These are phyloP conservation scores for Babyrousa celebensis DNA, from an alignment of 2,797 vertebrate genomes.

Conservation along the genomic window DNA sequence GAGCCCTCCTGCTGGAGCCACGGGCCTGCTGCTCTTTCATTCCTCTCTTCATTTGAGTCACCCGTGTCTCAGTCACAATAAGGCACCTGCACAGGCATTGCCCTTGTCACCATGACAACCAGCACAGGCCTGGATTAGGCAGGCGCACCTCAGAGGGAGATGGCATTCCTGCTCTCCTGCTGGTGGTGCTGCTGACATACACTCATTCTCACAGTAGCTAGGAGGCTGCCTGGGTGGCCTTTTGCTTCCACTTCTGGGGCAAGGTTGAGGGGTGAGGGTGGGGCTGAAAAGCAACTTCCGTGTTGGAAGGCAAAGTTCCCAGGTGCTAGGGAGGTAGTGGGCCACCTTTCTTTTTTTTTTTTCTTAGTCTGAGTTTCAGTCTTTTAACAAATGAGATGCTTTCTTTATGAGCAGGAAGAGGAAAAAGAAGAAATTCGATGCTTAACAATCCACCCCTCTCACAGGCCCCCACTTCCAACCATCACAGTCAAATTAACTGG, in stretches of 20 bases:
- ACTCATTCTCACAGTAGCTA: neutral
- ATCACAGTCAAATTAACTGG: neutral
- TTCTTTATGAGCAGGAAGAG: neutral
- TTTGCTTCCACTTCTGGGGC: neutral
- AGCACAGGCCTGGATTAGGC: neutral
- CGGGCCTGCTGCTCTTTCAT: slow-evolving; percentile 63
- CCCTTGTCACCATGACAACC: slow-evolving; percentile 83
- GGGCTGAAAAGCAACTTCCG: neutral
- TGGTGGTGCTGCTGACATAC: slow-evolving; percentile 63
- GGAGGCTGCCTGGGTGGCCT: neutral
- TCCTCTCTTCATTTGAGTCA: slow-evolving; percentile 55
- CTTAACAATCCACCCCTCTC: neutral
- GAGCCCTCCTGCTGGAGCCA: slow-evolving; percentile 57
- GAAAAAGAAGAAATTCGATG: slow-evolving; percentile 8
- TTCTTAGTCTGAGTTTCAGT: neutral
- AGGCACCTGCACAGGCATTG: slow-evolving; percentile 62
- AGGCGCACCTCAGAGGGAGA: neutral
- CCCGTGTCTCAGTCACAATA: slow-evolving; percentile 52
- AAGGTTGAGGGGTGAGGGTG: accelerated
- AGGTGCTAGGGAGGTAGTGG: neutral
- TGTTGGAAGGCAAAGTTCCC: neutral
- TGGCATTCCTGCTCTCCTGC: neutral
- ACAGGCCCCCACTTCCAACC: neutral
- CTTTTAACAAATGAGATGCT: slow-evolving; percentile 5
- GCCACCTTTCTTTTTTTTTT: neutral